A percentile compares a stretch with the other conserved stretches of the same genome.
These are phyloP conservation scores for Plecturocebus donacophilus DNA, from an alignment of 2,113 vertebrate genomes.

Conservation along the genomic window DNA sequence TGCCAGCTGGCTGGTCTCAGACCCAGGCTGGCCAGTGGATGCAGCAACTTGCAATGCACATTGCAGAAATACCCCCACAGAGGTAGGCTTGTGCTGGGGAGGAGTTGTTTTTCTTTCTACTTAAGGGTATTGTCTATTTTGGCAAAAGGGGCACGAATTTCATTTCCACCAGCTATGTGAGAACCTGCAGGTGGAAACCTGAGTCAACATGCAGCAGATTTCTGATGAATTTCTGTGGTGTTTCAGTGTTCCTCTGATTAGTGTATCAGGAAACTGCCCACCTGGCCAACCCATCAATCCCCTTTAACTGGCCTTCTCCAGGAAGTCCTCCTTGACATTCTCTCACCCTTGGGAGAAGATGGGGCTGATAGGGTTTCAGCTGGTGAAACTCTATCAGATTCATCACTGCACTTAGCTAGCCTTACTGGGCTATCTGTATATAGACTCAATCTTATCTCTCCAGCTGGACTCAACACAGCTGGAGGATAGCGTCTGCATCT, in stretches of 20 bases:
- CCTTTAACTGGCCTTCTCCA: neutral
- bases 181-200: neutral
- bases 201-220: neutral
- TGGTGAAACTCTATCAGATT: neutral
- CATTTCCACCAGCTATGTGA: neutral
- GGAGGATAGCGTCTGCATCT: neutral
- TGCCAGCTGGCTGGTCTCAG: neutral
- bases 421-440: neutral
- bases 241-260: neutral
- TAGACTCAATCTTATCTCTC: neutral
- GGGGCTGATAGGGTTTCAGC: neutral
- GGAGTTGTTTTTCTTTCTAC: neutral
- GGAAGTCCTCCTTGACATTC: neutral
- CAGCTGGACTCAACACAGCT: neutral
- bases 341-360: neutral
- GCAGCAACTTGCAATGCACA: neutral
- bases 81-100: neutral
- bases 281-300: neutral
- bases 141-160: neutral
- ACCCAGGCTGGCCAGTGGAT: neutral
- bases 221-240: neutral
- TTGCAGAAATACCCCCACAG: neutral
- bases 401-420: neutral
- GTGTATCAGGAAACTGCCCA: neutral
- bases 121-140: neutral